A percentile compares a stretch with the other conserved stretches of the same genome.
phyloP scores from a whole-genome alignment of 2,888 invertebrate genomes.

The Agrochola lota region DNA sequence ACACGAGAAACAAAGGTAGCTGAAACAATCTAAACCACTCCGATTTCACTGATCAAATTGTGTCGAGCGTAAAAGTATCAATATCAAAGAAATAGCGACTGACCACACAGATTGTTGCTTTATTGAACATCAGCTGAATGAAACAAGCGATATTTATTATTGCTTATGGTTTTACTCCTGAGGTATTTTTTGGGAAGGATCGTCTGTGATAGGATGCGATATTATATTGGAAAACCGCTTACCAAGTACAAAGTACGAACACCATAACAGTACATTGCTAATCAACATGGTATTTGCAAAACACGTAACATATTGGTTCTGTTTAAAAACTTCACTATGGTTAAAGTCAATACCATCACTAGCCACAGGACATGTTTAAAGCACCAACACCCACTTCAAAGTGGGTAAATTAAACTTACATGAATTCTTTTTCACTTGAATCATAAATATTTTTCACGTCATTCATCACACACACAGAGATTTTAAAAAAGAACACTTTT shows the following conservation, averaged over 20 bases:
- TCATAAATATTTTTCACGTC: not conserved
- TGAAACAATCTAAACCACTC: constrained; percentile 22
- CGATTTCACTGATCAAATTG: constrained; percentile 44
- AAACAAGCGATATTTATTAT: constrained; percentile 10
- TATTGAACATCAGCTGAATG: constrained; percentile 10
- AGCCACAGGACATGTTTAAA: not conserved
- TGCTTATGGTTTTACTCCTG: not conserved
- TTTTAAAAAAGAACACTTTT: not conserved
- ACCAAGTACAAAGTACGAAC: constrained; percentile 41
- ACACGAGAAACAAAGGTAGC: constrained; percentile 19
- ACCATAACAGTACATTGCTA: constrained; percentile 48
- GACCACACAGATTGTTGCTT: constrained; percentile 23
- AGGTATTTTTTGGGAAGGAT: not conserved
- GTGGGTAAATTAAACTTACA: too few species aligned
- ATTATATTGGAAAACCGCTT: constrained; percentile 16
- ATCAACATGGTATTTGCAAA: constrained; percentile 44
- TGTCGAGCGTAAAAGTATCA: constrained; percentile 29
- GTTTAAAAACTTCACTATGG: not conserved
- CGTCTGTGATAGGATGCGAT: too few species aligned
- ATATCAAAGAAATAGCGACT: constrained; percentile 37
- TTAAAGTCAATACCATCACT: not conserved
- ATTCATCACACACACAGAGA: not conserved
- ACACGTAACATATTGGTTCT: not conserved
- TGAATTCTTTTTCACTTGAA: not conserved
- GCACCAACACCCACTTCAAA: not conserved